Conservation (phyloP, 1,140 invertebrate genomes). For the Diorhabda elongata region DNA sequence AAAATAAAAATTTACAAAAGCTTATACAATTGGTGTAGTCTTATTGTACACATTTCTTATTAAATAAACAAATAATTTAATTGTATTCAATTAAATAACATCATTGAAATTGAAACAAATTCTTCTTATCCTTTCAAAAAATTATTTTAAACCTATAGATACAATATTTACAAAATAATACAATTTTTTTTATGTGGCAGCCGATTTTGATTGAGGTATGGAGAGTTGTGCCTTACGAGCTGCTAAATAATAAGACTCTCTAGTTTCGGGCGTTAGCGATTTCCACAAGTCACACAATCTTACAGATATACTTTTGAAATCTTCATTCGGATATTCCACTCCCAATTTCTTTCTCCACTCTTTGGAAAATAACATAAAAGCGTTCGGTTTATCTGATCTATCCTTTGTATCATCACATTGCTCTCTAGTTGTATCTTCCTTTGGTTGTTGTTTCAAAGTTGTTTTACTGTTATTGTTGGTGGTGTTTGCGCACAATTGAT, state of each 20-base stretch:
- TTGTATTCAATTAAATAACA: too few relatives aligned
- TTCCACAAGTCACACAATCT: conserved; percentile 53
- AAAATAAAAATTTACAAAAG: too few relatives aligned
- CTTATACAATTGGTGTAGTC: too few relatives aligned
- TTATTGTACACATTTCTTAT: too few relatives aligned
- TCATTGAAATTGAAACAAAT: too few relatives aligned
- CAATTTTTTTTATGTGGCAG: too few relatives aligned
- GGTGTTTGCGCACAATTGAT: neutral
- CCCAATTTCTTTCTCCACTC: conserved; percentile 50
- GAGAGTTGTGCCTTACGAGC: conserved; percentile 29
- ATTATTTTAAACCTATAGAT: too few relatives aligned
- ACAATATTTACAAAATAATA: too few relatives aligned
- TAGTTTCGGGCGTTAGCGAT: conserved; percentile 45
- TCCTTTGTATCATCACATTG: conserved; percentile 2
- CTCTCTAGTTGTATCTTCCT: neutral
- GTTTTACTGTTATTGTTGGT: neutral
- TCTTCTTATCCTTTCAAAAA: too few relatives aligned
- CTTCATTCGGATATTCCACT: conserved; percentile 49
- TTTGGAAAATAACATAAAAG: conserved; percentile 56
- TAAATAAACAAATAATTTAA: too few relatives aligned
- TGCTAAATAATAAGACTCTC: conserved; percentile 48
- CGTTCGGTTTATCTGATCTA: conserved; percentile 48
- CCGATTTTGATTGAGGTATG: too few relatives aligned
- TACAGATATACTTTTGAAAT: conserved; percentile 53
- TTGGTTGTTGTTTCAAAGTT: neutral